phyloP scores from a whole-genome alignment of 2,797 vertebrate genomes.

The Enteromius fasciolatus region DNA sequence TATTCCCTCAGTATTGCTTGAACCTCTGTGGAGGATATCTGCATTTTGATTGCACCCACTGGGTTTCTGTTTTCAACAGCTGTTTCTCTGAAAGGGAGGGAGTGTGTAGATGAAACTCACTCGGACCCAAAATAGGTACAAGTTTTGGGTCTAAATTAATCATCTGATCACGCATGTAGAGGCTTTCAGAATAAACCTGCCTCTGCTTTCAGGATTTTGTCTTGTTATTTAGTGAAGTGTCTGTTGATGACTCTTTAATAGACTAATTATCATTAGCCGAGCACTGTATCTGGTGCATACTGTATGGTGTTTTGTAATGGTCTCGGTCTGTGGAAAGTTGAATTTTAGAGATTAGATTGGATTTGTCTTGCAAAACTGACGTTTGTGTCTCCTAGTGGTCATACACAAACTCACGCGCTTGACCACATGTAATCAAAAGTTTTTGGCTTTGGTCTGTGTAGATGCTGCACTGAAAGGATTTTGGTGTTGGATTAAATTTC shows the following conservation, averaged over 20 bases:
- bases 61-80: slow-evolving; percentile 29
- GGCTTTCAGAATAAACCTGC: neutral
- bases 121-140: neutral
- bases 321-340: neutral
- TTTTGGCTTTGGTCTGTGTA: neutral
- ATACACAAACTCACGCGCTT: neutral
- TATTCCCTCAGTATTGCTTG: slow-evolving; percentile 34
- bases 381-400: neutral
- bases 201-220: neutral
- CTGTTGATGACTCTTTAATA: slow-evolving; percentile 6
- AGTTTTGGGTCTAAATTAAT: neutral
- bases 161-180: neutral
- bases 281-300: neutral
- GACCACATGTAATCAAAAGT: neutral
- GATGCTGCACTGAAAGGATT: neutral
- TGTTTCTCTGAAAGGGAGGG: slow-evolving; percentile 12
- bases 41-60: slow-evolving; percentile 18
- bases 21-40: slow-evolving; percentile 43
- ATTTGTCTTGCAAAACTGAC: neutral
- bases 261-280: neutral
- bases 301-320: slow-evolving; percentile 1
- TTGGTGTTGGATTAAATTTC: neutral
- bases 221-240: neutral
- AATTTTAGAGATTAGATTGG: neutral
- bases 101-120: slow-evolving; percentile 12